Evolutionary conservation across 2,113 vertebrate species (phyloP).

Genomic region (Polyodon spathula): DNA sequence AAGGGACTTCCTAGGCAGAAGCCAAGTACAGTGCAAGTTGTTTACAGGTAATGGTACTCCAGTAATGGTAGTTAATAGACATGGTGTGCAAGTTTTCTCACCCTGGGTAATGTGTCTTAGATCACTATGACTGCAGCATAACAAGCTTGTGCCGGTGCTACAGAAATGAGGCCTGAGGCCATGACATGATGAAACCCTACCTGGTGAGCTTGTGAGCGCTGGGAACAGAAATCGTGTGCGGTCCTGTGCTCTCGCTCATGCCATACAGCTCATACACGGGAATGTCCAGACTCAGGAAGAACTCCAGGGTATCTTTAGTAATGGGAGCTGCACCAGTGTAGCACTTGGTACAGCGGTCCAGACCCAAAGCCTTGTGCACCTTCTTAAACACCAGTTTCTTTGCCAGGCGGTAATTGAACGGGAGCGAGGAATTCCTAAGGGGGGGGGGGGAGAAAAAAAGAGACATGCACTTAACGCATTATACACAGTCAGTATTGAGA

Average conservation of each 20-base stretch:
- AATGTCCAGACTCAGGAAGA: constrained; percentile 87
- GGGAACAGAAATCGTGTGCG: constrained; percentile 58
- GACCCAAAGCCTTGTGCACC: constrained; percentile 67
- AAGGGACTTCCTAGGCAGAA: too few species aligned
- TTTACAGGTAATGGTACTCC: too few species aligned
- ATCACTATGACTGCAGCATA: too few species aligned
- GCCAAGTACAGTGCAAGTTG: too few species aligned
- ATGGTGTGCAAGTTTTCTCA: too few species aligned
- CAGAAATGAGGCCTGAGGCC: too few species aligned
- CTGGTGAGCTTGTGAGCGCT: constrained; percentile 59
- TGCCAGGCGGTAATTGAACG: constrained; percentile 71
- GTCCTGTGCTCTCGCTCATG: constrained; percentile 81
- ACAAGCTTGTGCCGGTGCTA: too few species aligned
- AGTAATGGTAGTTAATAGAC: too few species aligned
- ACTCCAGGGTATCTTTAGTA: constrained; percentile 73
- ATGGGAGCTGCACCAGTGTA: constrained; percentile 79
- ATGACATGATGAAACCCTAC: constrained; percentile 43
- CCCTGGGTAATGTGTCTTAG: too few species aligned
- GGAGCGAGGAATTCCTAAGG: constrained; percentile 7
- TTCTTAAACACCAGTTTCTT: constrained; percentile 72
- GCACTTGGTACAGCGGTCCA: constrained; percentile 73
- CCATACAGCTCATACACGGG: constrained; percentile 78
- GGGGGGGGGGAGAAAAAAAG: not conserved
- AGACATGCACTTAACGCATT: too few species aligned
- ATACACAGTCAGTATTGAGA: too few species aligned